Conservation (phyloP, 2,113 vertebrate species). For the Trogon melanurus region DNA sequence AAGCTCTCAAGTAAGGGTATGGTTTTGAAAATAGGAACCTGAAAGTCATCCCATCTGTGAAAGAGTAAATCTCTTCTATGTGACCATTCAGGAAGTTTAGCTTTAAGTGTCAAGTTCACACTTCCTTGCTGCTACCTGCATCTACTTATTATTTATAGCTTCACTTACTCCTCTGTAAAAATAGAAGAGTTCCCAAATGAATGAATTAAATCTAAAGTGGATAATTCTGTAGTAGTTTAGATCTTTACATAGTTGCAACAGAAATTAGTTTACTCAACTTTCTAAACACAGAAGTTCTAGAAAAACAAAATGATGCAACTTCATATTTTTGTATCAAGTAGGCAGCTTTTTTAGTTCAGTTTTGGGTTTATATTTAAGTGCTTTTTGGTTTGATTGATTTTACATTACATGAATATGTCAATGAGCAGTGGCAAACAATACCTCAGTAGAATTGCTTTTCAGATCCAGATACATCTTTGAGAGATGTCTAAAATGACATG, state of each 20-base stretch:
- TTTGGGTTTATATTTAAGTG: conserved; percentile 1
- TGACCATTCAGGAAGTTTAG: neutral
- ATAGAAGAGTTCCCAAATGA: neutral
- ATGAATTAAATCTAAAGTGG: neutral
- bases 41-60: neutral
- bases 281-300: neutral
- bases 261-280: neutral
- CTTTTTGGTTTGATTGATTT: conserved; percentile 68
- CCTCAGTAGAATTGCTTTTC: conserved; percentile 75
- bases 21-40: neutral
- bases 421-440: conserved; percentile 70
- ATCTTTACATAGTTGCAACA: neutral
- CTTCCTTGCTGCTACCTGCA: neutral
- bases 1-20: neutral
- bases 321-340: neutral
- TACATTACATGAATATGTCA: conserved; percentile 75
- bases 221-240: neutral
- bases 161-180: neutral
- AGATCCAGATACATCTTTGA: conserved; percentile 75
- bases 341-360: neutral
- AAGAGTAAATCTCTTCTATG: neutral
- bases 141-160: neutral
- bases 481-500: conserved; percentile 83
- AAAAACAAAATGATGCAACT: neutral
- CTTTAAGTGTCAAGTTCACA: neutral